Evolutionary conservation across 1,140 invertebrate species (phyloP).

Genomic region (Drosophila nebulosa): DNA sequence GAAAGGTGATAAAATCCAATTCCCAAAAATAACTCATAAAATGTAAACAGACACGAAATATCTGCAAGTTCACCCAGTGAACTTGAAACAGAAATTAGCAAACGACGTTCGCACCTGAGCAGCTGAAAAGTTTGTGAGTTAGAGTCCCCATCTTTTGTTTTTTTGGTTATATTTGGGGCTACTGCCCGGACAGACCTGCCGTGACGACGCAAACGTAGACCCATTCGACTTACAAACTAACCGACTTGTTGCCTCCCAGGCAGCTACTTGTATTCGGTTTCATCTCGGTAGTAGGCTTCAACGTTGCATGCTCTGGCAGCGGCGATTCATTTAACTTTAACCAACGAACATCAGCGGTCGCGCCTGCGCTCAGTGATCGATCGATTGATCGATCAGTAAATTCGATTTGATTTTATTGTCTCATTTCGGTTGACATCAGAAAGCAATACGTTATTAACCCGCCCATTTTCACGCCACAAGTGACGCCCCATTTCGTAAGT

Average conservation of each 20-base stretch:
- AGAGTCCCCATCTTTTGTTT: conserved; percentile 1
- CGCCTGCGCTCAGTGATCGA: conserved; percentile 51
- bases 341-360: conserved; percentile 60
- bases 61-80: conserved; percentile 69
- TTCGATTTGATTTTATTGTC: conserved; percentile 4
- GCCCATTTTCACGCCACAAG: not conserved
- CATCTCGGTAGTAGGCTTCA: conserved; percentile 41
- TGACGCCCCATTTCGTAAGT: conserved; percentile 52
- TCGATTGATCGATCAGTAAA: conserved; percentile 12
- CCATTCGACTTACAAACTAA: conserved; percentile 47
- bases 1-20: conserved; percentile 8
- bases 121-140: not conserved
- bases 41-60: conserved; percentile 40
- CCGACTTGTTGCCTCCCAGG: too few species aligned
- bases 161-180: conserved; percentile 10
- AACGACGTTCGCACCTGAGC: conserved; percentile 1
- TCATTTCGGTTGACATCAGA: conserved; percentile 3
- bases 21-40: conserved; percentile 50
- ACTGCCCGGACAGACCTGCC: conserved; percentile 9
- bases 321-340: conserved; percentile 59
- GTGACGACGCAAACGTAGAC: conserved; percentile 56
- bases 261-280: conserved; percentile 55
- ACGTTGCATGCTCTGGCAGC: conserved; percentile 49
- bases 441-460: not conserved
- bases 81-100: conserved; percentile 56